Base-by-base conservation (phyloP, 2,113 vertebrate genomes). In the Thymallus thymallus region DNA sequence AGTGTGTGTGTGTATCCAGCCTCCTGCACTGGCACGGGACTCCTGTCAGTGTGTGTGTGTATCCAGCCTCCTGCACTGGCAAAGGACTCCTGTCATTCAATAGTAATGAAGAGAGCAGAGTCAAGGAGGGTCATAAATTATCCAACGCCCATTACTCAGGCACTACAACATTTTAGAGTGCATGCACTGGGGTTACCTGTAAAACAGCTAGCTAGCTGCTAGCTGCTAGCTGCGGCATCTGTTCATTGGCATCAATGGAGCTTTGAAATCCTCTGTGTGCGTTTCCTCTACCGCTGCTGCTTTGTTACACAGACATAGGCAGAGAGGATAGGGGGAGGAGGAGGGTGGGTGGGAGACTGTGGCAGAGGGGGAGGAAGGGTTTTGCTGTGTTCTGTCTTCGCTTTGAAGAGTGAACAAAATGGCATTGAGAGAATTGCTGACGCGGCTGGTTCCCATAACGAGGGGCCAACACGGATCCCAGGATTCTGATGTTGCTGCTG, bases 11-110 rank as follows among this genome's bases (percentile, higher is more conserved):
- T 18, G 51, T 20, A 20, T 20, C 32, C 66, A 23, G 5, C 6
- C 32, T 68, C 32, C 29, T 26, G 64, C 64, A 35, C 64, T n/a
- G 30, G 64, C 64, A 66, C 64, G 18, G 41, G 32, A 68, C 66
- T 46, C 18, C 20, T 22, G 66, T 46, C 66, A 46, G n/a, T 9
- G 4, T 60, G 51, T 55, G 51, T 14, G 13, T 18, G 51, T 20
- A 20, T 20, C 32, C 66, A 23, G 5, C 6, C 32, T 68, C 32
- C 29, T 26, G 64, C 64, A 35, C 64, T n/a, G 30, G 64, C 64
- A 66, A 30, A 7, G 41, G 32, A 68, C 66, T 46, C 18, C 20
- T 22, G 66, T 46, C 66, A 46, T 68, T 45, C 32, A 68, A 22
- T 23, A 13, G 12, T 68, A 45, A 68, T 46, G 32, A 22, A 32